Percentiles rank a stretch among this genome's conserved stretches.
phyloP scores from a whole-genome alignment of 2,797 vertebrate genomes.

The Parauchenoglanis punctatus region DNA sequence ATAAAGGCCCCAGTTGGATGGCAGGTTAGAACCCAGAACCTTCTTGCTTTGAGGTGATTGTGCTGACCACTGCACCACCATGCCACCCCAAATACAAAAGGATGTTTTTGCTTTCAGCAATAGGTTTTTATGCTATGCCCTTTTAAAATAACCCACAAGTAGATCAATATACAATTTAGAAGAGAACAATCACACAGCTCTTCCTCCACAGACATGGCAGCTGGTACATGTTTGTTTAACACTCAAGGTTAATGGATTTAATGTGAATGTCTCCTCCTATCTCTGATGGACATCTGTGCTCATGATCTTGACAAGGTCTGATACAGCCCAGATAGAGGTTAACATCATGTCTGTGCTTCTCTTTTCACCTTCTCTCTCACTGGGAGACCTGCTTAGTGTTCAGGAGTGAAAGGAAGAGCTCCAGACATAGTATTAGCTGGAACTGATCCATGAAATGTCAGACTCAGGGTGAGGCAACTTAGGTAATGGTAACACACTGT shows the following conservation, averaged over 20 bases:
- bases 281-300: constrained; percentile 24
- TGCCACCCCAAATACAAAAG: background rate
- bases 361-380: constrained; percentile 8
- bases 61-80: too few species aligned
- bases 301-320: constrained; percentile 14
- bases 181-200: background rate
- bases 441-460: constrained; percentile 21
- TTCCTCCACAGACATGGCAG: background rate
- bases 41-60: too few species aligned
- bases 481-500: constrained; percentile 24
- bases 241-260: constrained; percentile 6
- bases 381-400: constrained; percentile 18
- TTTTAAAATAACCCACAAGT: constrained; percentile 1
- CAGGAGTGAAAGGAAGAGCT: background rate
- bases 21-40: too few species aligned
- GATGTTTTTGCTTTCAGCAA: background rate
- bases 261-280: constrained; percentile 14
- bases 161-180: constrained; percentile 13
- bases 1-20: too few species aligned
- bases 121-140: background rate
- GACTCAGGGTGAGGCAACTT: background rate
- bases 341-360: constrained; percentile 16
- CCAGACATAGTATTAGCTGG: constrained; percentile 2
- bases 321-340: constrained; percentile 17
- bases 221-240: constrained; percentile 4